These are phyloP conservation scores for Pentalonia nigronervosa DNA, from an alignment of 1,140 invertebrate genomes.

Conservation along the genomic window DNA sequence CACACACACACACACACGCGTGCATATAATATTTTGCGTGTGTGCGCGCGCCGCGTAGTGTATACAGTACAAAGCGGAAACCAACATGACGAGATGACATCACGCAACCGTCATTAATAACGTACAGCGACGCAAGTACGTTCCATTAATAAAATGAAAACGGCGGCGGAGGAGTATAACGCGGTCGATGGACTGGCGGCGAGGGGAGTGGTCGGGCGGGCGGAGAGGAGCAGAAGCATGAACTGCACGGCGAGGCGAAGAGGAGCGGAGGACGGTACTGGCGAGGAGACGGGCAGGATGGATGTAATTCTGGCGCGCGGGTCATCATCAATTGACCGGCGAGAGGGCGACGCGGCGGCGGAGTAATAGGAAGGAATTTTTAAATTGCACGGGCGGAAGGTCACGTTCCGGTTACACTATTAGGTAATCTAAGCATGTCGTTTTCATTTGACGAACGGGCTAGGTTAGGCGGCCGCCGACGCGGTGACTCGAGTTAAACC, in stretches of 20 bases:
- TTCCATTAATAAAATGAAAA: slow-evolving; percentile 52
- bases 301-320: slow-evolving; percentile 37
- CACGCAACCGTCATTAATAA: slow-evolving; percentile 54
- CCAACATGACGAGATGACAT: slow-evolving; percentile 51
- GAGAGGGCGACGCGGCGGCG: not conserved
- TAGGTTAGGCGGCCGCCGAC: not conserved
- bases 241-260: not conserved
- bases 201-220: no score
- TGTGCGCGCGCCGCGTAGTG: not conserved
- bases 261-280: no score
- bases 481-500: not conserved
- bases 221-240: not conserved
- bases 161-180: not conserved
- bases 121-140: not conserved
- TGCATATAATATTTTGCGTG: not conserved
- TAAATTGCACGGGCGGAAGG: slow-evolving; percentile 51
- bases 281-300: slow-evolving; percentile 11
- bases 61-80: slow-evolving; percentile 31
- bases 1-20: no score
- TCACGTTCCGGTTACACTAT: slow-evolving; percentile 43
- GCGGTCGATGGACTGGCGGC: no score
- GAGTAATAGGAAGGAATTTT: slow-evolving; percentile 51
- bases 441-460: not conserved
- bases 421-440: slow-evolving; percentile 46
- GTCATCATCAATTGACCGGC: slow-evolving; percentile 50